Evolutionary conservation across 2,113 vertebrate species (phyloP).

Genomic region (Porphyrio hochstetteri): DNA sequence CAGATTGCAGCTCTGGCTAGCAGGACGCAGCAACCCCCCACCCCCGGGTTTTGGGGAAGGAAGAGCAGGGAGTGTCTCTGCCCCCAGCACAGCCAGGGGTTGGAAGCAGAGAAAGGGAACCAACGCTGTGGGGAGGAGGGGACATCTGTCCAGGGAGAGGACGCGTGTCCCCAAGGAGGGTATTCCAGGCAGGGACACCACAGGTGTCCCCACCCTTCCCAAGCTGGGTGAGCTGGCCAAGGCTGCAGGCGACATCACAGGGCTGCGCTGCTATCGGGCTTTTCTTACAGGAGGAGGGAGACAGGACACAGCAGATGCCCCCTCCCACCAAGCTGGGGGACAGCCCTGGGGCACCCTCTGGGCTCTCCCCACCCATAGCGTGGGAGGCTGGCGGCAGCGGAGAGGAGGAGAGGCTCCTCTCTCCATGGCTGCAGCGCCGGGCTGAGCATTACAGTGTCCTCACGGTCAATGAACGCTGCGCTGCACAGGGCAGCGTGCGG

Average conservation of each 20-base stretch:
- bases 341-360: neutral
- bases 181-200: neutral
- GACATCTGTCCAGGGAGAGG: neutral
- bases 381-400: neutral
- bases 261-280: rapidly evolving
- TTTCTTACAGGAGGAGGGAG: neutral
- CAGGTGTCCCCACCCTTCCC: neutral
- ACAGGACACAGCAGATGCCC: neutral
- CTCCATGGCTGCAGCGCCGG: neutral
- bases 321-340: rapidly evolving
- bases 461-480: neutral
- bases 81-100: neutral
- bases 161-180: rapidly evolving
- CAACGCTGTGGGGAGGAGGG: neutral
- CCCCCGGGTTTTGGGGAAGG: neutral
- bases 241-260: rapidly evolving
- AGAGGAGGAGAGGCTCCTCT: neutral
- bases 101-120: neutral
- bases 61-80: neutral
- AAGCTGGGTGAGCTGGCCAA: neutral
- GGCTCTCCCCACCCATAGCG: rapidly evolving
- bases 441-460: conserved; percentile 2
- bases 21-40: neutral
- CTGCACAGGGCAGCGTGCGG: neutral
- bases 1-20: neutral